Base-by-base conservation (phyloP, 2,113 vertebrate genomes). In the Merops nubicus region DNA sequence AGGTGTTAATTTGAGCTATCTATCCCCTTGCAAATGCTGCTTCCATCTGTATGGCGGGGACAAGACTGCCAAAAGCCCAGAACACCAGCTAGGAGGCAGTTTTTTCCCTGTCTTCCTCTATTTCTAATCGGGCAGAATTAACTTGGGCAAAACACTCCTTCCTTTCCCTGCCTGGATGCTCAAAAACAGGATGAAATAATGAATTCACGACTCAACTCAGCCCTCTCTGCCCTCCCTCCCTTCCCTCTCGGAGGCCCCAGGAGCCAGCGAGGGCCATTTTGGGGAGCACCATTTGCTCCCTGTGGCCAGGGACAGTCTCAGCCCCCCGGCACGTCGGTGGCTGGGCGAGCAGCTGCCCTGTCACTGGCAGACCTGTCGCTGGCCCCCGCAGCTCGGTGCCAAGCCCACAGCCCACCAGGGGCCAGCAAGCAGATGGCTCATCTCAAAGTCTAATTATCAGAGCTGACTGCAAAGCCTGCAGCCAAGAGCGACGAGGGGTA, bases 401-500 rank as follows among this genome's bases (percentile, higher is more conserved):
- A 69, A 88, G 73, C 63, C 89, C 85, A 3, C 23, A 15, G 94
- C 79, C 79, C 96, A 97, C 80, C 4, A 15, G 56, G 88, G 93
- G 81, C 94, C 68, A 11, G 26, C 68, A 28, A 96, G 95, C 97
- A 98, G 97, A 98, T 97, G 97, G 96, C 86, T 97, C 74, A 93
- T 95, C 92, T 97, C 96, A 93, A 93, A 94, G 88, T 89, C 94
- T 96, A 86, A 97, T 97, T 96, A 97, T 80, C 70, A 1, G 18
- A 2, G 36, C 74, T 12, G 57, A 89, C 89, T 65, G 53, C 86
- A 95, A 87, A 93, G 85, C 84, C 70, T 6, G 54, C 59, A 91
- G 91, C 62, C 33, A 3, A 77, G 88, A 59, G 9, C 20, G n/a
- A 74, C 43, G 20, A 29, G 26, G 67, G 81, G 94, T 31, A 59